Base-by-base conservation (phyloP, 2,888 invertebrate species). In the Nezara viridula region DNA sequence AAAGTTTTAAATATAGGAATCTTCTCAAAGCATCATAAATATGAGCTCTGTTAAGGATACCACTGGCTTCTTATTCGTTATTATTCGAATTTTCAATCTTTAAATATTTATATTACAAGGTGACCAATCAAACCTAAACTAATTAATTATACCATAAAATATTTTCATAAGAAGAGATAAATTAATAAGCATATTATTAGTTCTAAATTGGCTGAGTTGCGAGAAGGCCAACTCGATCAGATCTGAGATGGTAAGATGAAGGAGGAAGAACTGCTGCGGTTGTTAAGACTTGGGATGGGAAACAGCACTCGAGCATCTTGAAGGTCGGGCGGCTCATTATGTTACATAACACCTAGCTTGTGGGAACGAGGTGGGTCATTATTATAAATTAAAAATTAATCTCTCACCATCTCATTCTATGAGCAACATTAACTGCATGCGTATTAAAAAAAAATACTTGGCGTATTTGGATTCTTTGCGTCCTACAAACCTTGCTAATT, bases 331-430 rank as follows among this genome's bases (percentile, higher is more conserved):
- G 19, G 37, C 66, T 73, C 66, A 73, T 73, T 73, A 73, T 7
- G 37, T 73, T 73, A 73, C 37, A 21, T 73, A 73, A 73, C 66
- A 73, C 66, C 66, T 32, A 19, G 32, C 66, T 73, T 73, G 66
- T 73, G 66, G 66, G 66, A 73, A 73, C 32, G 16, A 19, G 37
- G 19, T 21, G 37, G 66, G 66, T 73, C 32, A 73, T 73, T 73
- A 73, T 73, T 73, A 73, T 73, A 73, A 73, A 73, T 73, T 73
- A 73, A 73, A 14, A 73, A 73, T 73, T 73, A 73, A 73, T 73
- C 66, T 73, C 66, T 37, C 16, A 19, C 32, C 66, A 73, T 73
- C 66, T 73, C 27, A 12, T 66, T 66, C 66, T 66, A 12, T 32
- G 4, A 32, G 66, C 66, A 73, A 37, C 66, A 37, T 73, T 73